Evolutionary conservation across 2,797 vertebrate genomes (phyloP).

Genomic region (Remorina albescens): DNA sequence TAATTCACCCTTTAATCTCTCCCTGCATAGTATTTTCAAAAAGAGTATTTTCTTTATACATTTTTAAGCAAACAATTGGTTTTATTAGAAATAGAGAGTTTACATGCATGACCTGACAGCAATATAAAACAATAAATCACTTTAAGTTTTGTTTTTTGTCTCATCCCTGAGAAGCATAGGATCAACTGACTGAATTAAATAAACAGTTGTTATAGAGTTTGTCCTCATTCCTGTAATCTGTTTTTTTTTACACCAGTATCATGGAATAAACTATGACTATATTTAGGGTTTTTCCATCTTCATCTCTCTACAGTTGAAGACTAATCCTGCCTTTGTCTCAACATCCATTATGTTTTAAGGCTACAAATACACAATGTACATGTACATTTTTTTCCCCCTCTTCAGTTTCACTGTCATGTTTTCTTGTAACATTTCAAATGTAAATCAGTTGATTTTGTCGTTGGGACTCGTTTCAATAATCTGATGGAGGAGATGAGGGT

Average conservation of each 20-base stretch:
- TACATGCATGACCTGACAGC: conserved; percentile 81
- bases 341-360: conserved; percentile 6
- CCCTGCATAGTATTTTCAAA: conserved; percentile 78
- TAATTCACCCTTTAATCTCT: conserved; percentile 79
- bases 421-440: conserved; percentile 51
- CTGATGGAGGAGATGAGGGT: conserved; percentile 34
- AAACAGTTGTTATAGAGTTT: conserved; percentile 50
- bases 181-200: conserved; percentile 30
- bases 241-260: conserved; percentile 2
- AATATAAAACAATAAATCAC: conserved; percentile 75
- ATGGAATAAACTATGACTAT: conserved; percentile 35
- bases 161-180: conserved; percentile 23
- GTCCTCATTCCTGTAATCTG: conserved; percentile 33
- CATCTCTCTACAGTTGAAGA: conserved; percentile 23
- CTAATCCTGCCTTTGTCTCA: conserved; percentile 30
- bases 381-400: not conserved
- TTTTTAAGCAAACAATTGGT: conserved; percentile 76
- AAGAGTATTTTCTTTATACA: conserved; percentile 80
- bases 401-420: conserved; percentile 42
- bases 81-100: conserved; percentile 75
- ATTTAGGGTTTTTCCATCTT: conserved; percentile 25
- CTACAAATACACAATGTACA: conserved; percentile 28
- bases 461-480: conserved; percentile 23
- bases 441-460: conserved; percentile 13
- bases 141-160: conserved; percentile 42